phyloP scores from a whole-genome alignment of 2,113 vertebrate genomes.

The Patagioenas fasciata region DNA sequence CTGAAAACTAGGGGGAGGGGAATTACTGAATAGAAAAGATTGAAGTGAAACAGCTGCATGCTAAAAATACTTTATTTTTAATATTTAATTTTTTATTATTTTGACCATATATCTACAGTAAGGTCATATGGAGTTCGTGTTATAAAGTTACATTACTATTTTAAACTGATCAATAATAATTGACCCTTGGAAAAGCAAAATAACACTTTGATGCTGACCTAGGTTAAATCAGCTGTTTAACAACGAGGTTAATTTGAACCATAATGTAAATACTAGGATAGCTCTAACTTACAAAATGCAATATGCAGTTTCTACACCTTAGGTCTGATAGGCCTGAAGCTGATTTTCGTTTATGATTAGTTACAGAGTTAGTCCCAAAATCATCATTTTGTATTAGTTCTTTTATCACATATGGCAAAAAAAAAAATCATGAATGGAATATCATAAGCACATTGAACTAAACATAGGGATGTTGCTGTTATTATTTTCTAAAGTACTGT shows the following conservation, averaged over 20 bases:
- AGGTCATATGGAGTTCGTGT: constrained; percentile 61
- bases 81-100: constrained; percentile 55
- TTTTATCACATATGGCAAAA: neutral
- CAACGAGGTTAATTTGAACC: neutral
- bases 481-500: neutral
- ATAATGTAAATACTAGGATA: neutral
- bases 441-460: neutral
- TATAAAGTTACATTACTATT: constrained; percentile 51
- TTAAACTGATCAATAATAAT: constrained; percentile 53
- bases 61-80: constrained; percentile 49
- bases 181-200: constrained; percentile 23
- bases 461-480: neutral
- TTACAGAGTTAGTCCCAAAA: neutral
- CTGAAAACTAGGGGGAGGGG: neutral
- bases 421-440: neutral
- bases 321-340: neutral
- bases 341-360: neutral
- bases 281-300: neutral
- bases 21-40: constrained; percentile 30
- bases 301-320: neutral
- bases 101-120: constrained; percentile 16
- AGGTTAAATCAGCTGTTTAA: constrained; percentile 1
- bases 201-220: constrained; percentile 46
- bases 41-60: constrained; percentile 55
- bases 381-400: neutral